A percentile compares a stretch with the other conserved stretches of the same genome.
Evolutionary conservation across 2,113 vertebrate species (phyloP).

Genomic region (Hymenochirus boettgeri): DNA sequence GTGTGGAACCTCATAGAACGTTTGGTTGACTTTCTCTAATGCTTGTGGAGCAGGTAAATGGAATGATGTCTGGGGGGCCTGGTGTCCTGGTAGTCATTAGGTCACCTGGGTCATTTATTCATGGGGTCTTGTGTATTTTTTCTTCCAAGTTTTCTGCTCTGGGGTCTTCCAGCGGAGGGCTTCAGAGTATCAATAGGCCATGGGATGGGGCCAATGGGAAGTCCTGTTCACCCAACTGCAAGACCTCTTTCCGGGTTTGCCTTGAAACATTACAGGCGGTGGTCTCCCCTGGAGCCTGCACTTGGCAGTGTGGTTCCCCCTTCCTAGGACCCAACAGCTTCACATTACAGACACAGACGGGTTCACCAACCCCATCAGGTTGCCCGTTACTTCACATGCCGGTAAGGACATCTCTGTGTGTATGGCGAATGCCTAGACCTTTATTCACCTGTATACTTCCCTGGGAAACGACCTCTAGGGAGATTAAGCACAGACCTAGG

Average conservation of each 20-base stretch:
- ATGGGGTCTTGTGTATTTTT: slow-evolving; percentile 51
- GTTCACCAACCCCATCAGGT: slow-evolving; percentile 72
- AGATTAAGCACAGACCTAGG: too few species aligned
- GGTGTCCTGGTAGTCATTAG: neutral
- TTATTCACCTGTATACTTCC: too few species aligned
- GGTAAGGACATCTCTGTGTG: too few species aligned
- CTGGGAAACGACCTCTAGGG: too few species aligned
- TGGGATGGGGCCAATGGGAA: slow-evolving; percentile 75
- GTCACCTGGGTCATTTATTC: slow-evolving; percentile 48
- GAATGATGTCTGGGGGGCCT: slow-evolving; percentile 21
- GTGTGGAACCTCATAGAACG: slow-evolving; percentile 78
- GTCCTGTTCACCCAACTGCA: slow-evolving; percentile 78
- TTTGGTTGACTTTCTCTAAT: slow-evolving; percentile 74
- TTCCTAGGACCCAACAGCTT: slow-evolving; percentile 84
- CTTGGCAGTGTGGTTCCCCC: slow-evolving; percentile 86
- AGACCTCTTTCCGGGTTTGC: slow-evolving; percentile 95
- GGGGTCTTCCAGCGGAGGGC: slow-evolving; percentile 94
- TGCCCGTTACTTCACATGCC: slow-evolving; percentile 95
- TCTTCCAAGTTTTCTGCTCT: slow-evolving; percentile 72
- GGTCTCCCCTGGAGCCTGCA: slow-evolving; percentile 84
- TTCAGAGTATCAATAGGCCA: slow-evolving; percentile 83
- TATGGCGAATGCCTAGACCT: too few species aligned
- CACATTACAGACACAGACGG: slow-evolving; percentile 67
- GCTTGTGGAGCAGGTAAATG: slow-evolving; percentile 78
- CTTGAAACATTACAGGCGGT: slow-evolving; percentile 92